Evolutionary conservation across 2,797 vertebrate genomes (phyloP).

Genomic region (Orientallactaga sibirica): DNA sequence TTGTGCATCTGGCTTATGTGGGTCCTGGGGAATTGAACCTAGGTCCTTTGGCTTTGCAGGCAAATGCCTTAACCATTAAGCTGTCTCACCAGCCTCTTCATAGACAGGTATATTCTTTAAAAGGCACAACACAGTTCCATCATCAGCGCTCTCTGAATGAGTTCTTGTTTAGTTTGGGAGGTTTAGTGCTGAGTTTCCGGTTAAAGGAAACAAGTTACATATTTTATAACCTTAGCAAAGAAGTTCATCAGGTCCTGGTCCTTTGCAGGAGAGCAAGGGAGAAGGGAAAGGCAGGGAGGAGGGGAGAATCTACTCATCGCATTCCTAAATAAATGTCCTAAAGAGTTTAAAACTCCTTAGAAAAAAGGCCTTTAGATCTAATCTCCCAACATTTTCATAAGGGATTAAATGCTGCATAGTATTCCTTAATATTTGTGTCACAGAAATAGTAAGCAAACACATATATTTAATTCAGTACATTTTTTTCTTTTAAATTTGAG

Average conservation of each 20-base stretch:
- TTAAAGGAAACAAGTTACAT: constrained; percentile 15
- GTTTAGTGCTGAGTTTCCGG: constrained; percentile 16
- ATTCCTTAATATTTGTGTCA: constrained; percentile 39
- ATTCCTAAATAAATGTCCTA: not conserved
- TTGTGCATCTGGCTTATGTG: no score
- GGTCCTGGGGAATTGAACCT: no score
- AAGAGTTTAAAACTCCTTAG: not conserved
- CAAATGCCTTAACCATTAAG: no score
- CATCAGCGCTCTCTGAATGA: not conserved
- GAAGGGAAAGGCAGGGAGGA: not conserved
- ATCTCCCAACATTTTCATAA: not conserved
- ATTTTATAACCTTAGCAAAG: not conserved
- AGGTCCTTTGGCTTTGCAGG: no score
- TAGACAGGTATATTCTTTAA: constrained; percentile 52
- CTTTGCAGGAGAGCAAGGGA: not conserved
- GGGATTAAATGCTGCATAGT: not conserved
- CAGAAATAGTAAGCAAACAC: not conserved
- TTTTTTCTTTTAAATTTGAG: no score
- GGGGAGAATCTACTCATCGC: not conserved
- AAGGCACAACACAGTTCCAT: constrained; percentile 40
- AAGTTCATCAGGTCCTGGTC: not conserved
- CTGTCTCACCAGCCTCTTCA: no score
- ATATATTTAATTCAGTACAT: not conserved
- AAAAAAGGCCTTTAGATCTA: not conserved
- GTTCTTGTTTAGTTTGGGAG: constrained; percentile 30